Base-by-base conservation (phyloP, 2,113 vertebrate genomes). In the Gracilinanus agilis region DNA sequence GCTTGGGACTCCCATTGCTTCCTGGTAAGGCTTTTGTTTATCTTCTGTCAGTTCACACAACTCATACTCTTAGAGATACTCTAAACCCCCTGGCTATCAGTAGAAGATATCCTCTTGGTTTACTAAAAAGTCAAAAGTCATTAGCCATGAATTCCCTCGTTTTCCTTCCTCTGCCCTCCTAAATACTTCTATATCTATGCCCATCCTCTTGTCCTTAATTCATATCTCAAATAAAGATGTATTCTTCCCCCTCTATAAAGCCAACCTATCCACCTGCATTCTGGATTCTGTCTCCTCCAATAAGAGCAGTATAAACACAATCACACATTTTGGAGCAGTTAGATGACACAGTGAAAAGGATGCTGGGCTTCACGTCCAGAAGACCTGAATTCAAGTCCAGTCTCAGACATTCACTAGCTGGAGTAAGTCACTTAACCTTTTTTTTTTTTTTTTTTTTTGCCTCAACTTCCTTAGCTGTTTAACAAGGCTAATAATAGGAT, bases 31-130 rank as follows among this genome's bases (percentile, higher is more conserved):
- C 7, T 61, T 96, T 90, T 93, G 58, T 53, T 29, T 89, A 88
- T 90, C 89, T 90, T 0, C 9, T 44, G 1, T 29, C 55, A 83
- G 6, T 90, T 88, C 24, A 6, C 44, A 49, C 2, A 27, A 9
- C 54, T 94, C 55, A 67, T 88, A 91, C n/a, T n/a, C n/a, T n/a
- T 90, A 55, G 23, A 61, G 8, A 53, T 95, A 21, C 29, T 95
- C 58, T 55, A 16, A 49, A 23, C 55, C 44, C 24, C 53, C 12
- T 91, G 90, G 12, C 25, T 96, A 24, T 88, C 21, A 91, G 90
- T 89, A 93, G 93, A 88, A 94, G 3, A 23, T 90, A 94, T 94
- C 91, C 54, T 83, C 44, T 44, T 92, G 27, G 13, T 91, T 94
- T 90, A 29, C 24, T 54, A 56, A 92, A 9, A 96, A 92, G n/a